These are phyloP conservation scores for Pogoniulus pusillus DNA, from an alignment of 2,797 vertebrate species.

Conservation along the genomic window DNA sequence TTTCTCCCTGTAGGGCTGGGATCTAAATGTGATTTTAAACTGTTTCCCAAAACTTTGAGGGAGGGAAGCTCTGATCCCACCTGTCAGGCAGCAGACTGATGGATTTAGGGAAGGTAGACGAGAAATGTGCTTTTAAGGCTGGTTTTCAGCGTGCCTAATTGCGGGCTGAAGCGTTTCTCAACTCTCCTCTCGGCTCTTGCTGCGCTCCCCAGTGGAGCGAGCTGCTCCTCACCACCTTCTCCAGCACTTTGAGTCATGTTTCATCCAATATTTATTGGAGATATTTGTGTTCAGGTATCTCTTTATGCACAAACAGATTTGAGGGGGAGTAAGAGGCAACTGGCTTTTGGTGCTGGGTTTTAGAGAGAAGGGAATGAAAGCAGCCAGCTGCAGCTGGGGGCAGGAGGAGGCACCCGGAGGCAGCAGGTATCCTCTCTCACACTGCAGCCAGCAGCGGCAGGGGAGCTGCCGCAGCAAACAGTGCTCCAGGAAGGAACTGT, in stretches of 20 bases:
- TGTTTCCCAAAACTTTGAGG: conserved; percentile 60
- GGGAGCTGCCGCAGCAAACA: background rate
- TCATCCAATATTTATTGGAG: conserved; percentile 69
- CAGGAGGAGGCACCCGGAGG: background rate
- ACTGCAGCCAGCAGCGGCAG: background rate
- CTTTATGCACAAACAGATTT: conserved; percentile 2
- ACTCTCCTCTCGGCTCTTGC: conserved; percentile 23
- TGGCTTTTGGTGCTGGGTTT: background rate
- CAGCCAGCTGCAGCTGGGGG: background rate
- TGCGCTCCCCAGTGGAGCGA: conserved; percentile 13
- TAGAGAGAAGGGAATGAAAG: background rate
- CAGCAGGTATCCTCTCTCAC: background rate
- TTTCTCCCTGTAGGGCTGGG: conserved; percentile 64
- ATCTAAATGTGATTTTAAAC: conserved; percentile 44
- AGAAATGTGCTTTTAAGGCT: conserved; percentile 60
- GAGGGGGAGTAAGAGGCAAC: background rate
- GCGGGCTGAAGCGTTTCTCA: conserved; percentile 16
- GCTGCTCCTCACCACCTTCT: conserved; percentile 36
- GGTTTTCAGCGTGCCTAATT: conserved; percentile 46
- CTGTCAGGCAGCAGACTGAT: conserved; percentile 39
- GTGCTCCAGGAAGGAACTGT: background rate
- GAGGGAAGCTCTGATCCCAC: conserved; percentile 60
- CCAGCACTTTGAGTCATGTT: conserved; percentile 43
- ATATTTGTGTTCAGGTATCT: conserved; percentile 30
- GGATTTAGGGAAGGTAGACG: conserved; percentile 57